Evolutionary conservation across 2,888 invertebrate genomes (phyloP).

Genomic region (Hirtodrosophila cameraria): DNA sequence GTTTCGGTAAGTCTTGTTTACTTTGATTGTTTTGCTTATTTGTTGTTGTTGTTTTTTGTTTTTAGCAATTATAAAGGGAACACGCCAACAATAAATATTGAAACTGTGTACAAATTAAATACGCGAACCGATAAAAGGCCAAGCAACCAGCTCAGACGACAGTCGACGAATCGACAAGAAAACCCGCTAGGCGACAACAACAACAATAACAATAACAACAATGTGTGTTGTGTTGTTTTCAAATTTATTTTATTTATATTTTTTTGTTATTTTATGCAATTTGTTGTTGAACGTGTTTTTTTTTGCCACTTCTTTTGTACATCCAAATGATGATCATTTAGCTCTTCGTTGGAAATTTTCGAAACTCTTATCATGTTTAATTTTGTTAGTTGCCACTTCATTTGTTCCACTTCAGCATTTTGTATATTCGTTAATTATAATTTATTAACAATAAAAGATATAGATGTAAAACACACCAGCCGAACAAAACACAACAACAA

Average conservation of each 20-base stretch:
- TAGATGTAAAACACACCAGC: conserved; percentile 40
- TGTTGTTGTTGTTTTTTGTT: conserved; percentile 17
- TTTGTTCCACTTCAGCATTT: conserved; percentile 16
- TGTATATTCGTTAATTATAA: conserved; percentile 53
- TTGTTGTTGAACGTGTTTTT: conserved; percentile 62
- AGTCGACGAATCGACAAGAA: conserved; percentile 30
- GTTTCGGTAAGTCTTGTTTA: conserved; percentile 50
- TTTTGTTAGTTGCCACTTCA: too few relatives aligned
- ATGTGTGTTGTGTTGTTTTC: conserved; percentile 1
- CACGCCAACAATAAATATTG: conserved; percentile 66
- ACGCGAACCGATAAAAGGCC: conserved; percentile 50
- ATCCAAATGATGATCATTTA: not conserved
- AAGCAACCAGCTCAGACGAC: conserved; percentile 40
- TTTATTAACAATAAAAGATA: conserved; percentile 50
- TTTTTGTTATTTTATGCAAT: conserved; percentile 43
- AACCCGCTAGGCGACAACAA: conserved; percentile 22
- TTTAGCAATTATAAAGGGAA: conserved; percentile 62
- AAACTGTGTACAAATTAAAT: conserved; percentile 68
- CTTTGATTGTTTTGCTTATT: conserved; percentile 18
- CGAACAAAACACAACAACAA: conserved; percentile 18
- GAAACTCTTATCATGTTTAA: conserved; percentile 13
- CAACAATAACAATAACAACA: conserved; percentile 19
- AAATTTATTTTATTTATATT: not conserved
- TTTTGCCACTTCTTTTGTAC: conserved; percentile 21
- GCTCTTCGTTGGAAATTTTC: conserved; percentile 15